Base-by-base conservation (phyloP, 2,797 vertebrate genomes). In the Valencia hispanica region DNA sequence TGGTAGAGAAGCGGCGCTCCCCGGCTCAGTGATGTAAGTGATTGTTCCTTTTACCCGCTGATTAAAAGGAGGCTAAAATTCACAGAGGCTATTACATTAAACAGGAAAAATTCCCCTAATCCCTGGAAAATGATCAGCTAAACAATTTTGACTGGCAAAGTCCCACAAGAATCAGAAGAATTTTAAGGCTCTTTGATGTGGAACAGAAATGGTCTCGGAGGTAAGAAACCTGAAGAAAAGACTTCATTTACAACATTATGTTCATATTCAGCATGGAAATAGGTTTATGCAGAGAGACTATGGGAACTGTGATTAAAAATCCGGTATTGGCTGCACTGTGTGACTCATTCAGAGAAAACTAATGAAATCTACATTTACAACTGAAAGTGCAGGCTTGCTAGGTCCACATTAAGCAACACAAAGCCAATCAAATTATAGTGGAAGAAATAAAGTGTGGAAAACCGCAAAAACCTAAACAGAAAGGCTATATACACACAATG, bases 61-160 rank as follows among this genome's bases (percentile, higher is more conserved):
- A 95, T 95, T 95, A 96, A 93, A 95, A 94, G 89, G 85, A 94
- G 93, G 89, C 90, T 88, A 88, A 92, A 92, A 92, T 89, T 93
- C 88, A 90, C 89, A 50, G 77, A 76, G 82, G 81, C 89, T 89
- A 88, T 93, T 94, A 94, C 92, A 93, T 85, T 86, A 84, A 82
- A 85, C 87, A 70, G 79, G 89, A 90, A 93, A 92, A 94, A 94
- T 84, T 88, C 57, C 76, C 48, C 84, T 92, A 90, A 94, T 94
- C 92, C 91, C 78, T 82, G 90, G 86, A 94, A 93, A 94, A 93
- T 92, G 91, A 94, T 94, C 91, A 92, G 81, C 65, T 71, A 87
- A 90, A 88, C 27, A 65, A 88, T 92, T 93, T 89, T 86, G 89
- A 91, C 86, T 93, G 92, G 89, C 88, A 84, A 68, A 74, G 82